phyloP scores from a whole-genome alignment of 1,140 invertebrate genomes.

The Agraylea sexmaculata region DNA sequence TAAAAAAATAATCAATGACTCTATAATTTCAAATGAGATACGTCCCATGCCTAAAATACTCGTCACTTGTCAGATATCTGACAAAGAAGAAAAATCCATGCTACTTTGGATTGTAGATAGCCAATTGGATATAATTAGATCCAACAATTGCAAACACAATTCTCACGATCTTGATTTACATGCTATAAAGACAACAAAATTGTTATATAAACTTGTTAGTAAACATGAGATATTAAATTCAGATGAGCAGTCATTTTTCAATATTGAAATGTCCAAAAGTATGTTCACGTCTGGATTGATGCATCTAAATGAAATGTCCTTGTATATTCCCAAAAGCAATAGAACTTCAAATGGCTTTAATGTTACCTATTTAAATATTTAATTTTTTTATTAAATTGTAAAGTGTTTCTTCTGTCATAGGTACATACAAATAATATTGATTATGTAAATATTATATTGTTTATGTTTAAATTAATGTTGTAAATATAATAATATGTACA shows the following conservation, averaged over 20 bases:
- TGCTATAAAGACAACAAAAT: constrained; percentile 32
- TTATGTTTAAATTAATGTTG: too few relatives aligned
- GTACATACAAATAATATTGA: too few relatives aligned
- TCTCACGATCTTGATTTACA: constrained; percentile 27
- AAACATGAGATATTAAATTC: constrained; percentile 36
- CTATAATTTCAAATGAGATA: constrained; percentile 35
- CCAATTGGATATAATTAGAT: constrained; percentile 36
- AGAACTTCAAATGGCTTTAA: constrained; percentile 37
- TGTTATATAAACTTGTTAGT: constrained; percentile 38
- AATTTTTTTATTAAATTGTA: too few relatives aligned
- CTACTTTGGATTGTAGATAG: constrained; percentile 45
- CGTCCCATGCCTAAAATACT: constrained; percentile 37
- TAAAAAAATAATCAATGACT: constrained; percentile 34
- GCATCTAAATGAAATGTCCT: constrained; percentile 39
- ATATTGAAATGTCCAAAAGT: constrained; percentile 37
- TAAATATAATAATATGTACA: too few relatives aligned
- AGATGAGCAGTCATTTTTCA: constrained; percentile 31
- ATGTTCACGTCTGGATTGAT: constrained; percentile 38
- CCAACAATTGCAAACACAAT: constrained; percentile 22
- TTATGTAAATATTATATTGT: too few relatives aligned
- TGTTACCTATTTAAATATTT: constrained; percentile 40
- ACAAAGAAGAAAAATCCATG: constrained; percentile 33
- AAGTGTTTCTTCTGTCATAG: too few relatives aligned
- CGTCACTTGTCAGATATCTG: constrained; percentile 30
- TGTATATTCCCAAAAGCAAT: constrained; percentile 37